phyloP scores from a whole-genome alignment of 2,888 invertebrate genomes.

The Conus canariensis region DNA sequence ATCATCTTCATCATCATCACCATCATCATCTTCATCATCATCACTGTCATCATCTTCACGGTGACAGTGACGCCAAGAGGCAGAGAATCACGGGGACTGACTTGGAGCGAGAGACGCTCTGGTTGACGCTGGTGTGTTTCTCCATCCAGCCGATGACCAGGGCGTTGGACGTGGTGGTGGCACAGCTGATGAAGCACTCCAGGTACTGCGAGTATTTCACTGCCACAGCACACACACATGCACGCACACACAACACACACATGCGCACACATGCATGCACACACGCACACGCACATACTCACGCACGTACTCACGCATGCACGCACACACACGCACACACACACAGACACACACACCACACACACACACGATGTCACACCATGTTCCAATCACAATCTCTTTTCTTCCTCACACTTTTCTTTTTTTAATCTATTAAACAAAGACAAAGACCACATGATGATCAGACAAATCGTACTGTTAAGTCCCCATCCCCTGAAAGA shows the following conservation, averaged over 20 bases:
- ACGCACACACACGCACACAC: background rate
- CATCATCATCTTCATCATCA: no score
- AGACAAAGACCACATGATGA: no score
- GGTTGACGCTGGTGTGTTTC: conserved; percentile 70
- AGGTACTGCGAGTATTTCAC: conserved; percentile 76
- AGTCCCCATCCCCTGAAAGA: no score
- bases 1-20: no score
- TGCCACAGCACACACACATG: conserved; percentile 48
- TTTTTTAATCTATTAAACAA: no score
- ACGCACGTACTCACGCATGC: background rate
- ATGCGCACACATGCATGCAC: background rate
- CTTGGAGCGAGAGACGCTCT: conserved; percentile 55
- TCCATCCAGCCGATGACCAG: conserved; percentile 79
- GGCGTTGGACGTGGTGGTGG: conserved; percentile 75
- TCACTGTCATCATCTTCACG: no score
- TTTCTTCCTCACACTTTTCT: no score
- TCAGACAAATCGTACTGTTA: no score
- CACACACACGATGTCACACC: background rate
- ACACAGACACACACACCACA: background rate
- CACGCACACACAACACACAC: conserved; percentile 13
- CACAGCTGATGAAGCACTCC: conserved; percentile 78
- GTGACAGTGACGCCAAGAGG: no score
- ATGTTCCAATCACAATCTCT: no score
- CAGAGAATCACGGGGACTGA: background rate
- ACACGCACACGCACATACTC: background rate